phyloP scores from a whole-genome alignment of 2,113 vertebrate species.

The Aleadryas rufinucha region DNA sequence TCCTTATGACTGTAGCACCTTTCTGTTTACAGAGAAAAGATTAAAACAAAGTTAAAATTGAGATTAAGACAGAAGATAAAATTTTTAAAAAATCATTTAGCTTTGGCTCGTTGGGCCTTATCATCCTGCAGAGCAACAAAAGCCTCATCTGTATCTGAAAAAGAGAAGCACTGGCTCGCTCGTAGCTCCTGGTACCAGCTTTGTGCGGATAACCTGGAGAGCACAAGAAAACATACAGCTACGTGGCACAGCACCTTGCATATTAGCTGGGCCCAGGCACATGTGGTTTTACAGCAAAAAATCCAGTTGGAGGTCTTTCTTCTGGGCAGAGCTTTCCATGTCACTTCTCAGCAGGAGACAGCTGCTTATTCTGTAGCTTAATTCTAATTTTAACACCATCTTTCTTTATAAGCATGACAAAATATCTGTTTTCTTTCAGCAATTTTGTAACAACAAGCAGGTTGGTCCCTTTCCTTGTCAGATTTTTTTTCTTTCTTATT shows the following conservation, averaged over 20 bases:
- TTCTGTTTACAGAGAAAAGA: not conserved
- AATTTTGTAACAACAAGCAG: conserved; percentile 12
- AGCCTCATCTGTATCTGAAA: not conserved
- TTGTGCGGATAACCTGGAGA: not conserved
- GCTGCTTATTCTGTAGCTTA: not conserved
- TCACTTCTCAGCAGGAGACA: not conserved
- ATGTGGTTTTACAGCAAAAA: not conserved
- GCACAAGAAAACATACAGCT: not conserved
- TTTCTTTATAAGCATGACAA: not conserved
- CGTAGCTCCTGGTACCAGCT: not conserved
- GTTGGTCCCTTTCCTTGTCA: not conserved
- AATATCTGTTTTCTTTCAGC: conserved; percentile 15
- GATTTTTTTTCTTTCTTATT: not conserved
- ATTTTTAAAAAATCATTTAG: not conserved
- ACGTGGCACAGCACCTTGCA: not conserved
- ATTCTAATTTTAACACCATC: conserved; percentile 14
- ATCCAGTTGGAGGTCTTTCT: not conserved
- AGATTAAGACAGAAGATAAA: not conserved
- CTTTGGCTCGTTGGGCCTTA: not conserved
- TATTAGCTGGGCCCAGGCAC: not conserved
- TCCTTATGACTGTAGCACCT: not conserved
- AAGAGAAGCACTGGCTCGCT: not conserved
- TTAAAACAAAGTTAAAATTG: too few species aligned
- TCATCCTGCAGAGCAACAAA: not conserved
- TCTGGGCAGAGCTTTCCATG: not conserved